Conservation (phyloP, 2,113 vertebrate species). For the Cepphus grylle region DNA sequence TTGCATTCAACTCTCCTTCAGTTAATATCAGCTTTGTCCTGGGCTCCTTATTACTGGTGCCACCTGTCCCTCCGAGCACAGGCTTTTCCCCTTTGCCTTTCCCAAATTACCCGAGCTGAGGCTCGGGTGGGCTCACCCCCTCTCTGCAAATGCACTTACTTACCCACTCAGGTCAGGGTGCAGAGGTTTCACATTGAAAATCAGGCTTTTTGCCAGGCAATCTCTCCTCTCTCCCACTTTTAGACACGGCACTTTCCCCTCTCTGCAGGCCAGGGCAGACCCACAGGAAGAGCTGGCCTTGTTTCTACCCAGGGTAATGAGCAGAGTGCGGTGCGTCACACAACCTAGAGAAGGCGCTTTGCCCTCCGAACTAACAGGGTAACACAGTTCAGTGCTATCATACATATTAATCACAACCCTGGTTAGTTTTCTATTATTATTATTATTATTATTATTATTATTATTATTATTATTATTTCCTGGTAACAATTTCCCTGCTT, state of each 20-base stretch:
- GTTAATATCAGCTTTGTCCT: constrained; percentile 30
- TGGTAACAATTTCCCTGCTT: not conserved
- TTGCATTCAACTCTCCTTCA: not conserved
- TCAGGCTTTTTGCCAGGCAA: not conserved
- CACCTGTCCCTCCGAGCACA: not conserved
- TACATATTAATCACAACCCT: not conserved
- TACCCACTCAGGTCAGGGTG: not conserved
- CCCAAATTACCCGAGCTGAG: not conserved
- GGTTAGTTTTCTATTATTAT: not conserved
- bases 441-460: not conserved
- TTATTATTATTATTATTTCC: not conserved
- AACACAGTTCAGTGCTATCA: not conserved
- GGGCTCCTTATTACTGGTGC: not conserved
- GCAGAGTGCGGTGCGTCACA: not conserved
- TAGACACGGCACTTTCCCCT: not conserved
- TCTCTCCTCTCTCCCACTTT: not conserved
- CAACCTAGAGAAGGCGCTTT: not conserved
- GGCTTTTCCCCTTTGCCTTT: not conserved
- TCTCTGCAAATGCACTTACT: not conserved
- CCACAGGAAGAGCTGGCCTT: not conserved
- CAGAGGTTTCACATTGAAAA: not conserved
- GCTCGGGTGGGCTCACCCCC: not conserved
- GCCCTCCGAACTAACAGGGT: not conserved
- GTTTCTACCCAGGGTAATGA: not conserved
- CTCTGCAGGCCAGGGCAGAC: not conserved